Base-by-base conservation (phyloP, 2,113 vertebrate species). In the Alectura lathami region DNA sequence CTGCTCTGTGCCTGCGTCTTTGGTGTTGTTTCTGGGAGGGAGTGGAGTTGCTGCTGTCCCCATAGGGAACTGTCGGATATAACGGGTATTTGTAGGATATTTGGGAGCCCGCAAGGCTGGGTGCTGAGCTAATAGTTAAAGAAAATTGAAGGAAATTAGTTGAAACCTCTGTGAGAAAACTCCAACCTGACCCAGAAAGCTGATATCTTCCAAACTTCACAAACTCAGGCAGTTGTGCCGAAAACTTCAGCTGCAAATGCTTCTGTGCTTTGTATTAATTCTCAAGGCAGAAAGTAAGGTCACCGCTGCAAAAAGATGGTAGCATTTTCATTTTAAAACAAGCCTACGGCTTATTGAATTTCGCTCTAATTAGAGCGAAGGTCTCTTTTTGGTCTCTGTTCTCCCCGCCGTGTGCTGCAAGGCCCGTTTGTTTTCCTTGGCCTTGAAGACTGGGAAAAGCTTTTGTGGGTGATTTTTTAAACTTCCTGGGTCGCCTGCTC, bases 261-360 rank as follows among this genome's bases (percentile, higher is more conserved):
- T 82, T 53, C 94, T 84, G 62, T 93, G 53, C 60, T 86, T 89
- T 93, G 74, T 91, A 23, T 53, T 89, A 91, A 89, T 84, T 84
- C 95, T 95, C 74, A 53, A 85, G 94, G 89, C 42, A 82, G 43
- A 66, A 87, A 84, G 82, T 79, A 93, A 96, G 94, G 91, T 93
- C 93, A 66, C 45, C 84, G 75, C 81, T 91, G 70, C 22, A 91
- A 85, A 91, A 76, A 83, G 57, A 48, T 60, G 53, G 89, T 84
- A 91, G 67, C 62, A 92, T 93, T 97, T 95, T 95, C 88, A 85
- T 89, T 93, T 92, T 91, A 80, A 93, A 95, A 87, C 70, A 76
- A 94, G 86, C 94, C 91, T 66, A 57, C 0, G 9, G 91, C 84
- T 95, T 87, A 92, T 73, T 96, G 89, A 91, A 60, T 92, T 69